Base-by-base conservation (phyloP, 2,797 vertebrate species). In the Hippopotamyrus pictus region DNA sequence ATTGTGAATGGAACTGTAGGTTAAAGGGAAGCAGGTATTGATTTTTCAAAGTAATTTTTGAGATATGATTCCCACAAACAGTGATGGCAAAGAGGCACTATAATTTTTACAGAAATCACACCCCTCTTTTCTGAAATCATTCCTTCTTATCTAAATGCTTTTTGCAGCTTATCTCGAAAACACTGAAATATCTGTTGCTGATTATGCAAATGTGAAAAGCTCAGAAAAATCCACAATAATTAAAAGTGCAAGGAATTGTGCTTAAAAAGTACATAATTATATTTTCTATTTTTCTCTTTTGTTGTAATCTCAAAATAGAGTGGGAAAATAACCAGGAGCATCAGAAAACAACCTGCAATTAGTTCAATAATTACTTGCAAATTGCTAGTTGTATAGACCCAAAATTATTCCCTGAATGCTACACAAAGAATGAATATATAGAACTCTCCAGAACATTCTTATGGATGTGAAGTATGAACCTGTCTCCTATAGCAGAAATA, bases 331-430 rank as follows among this genome's bases (percentile, higher is more conserved):
- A 91, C 44, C 48, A 91, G 88, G 88, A 88, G 90, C 89, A 92
- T 91, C 90, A 92, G 89, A 90, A 91, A 91, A 91, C 90, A 92
- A 91, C 91, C 90, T 89, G 91, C 91, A 92, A 93, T 93, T 93
- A 92, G 90, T 65, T 48, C 91, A 93, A 93, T 93, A 91, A 92
- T 90, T 88, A 73, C 54, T 84, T 92, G 88, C 91, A 90, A 92
- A 92, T 91, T 90, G 89, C 90, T 89, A 53, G 88, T 51, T 87
- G 89, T 87, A 89, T 91, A 90, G 89, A 92, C 90, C 90, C 50
- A 88, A 90, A 83, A 91, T 91, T 90, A 89, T 88, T 89, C 90
- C 89, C 46, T 73, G 88, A 53, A 53, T 62, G 44, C 12, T 50
- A 51, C 57, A 48, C 46, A 22, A 41, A 86, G 44, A 62, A 46